A percentile compares a stretch with the other conserved stretches of the same genome.
Conservation (phyloP, 1,140 invertebrate species). For the Lethrus apterus region DNA sequence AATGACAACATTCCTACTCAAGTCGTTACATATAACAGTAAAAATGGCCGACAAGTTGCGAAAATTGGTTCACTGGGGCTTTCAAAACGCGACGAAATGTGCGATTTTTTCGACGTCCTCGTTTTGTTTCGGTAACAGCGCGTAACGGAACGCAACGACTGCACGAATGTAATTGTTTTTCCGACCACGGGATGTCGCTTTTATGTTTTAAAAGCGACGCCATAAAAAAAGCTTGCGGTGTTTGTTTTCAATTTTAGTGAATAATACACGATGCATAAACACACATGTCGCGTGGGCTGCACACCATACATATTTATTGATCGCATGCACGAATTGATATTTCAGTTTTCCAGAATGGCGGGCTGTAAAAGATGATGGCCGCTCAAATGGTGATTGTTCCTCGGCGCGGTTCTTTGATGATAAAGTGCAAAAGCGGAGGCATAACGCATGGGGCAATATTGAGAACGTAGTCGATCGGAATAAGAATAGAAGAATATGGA, state of each 20-base stretch:
- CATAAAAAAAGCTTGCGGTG: neutral
- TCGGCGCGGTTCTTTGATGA: constrained; percentile 23
- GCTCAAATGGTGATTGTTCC: constrained; percentile 28
- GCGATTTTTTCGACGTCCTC: neutral
- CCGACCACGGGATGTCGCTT: neutral
- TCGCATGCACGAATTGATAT: constrained; percentile 10
- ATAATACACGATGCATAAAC: neutral
- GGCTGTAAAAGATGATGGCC: constrained; percentile 13
- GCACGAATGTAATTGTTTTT: constrained; percentile 4
- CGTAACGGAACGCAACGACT: neutral
- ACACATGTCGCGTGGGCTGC: neutral
- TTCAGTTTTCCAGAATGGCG: constrained; percentile 5
- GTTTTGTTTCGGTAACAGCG: neutral
- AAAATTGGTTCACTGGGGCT: no score
- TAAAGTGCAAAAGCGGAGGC: constrained; percentile 25
- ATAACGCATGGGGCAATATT: constrained; percentile 30
- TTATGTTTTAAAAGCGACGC: neutral
- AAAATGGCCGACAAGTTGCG: no score
- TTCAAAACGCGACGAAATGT: neutral
- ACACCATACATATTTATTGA: neutral
- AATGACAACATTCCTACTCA: no score
- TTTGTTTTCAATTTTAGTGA: constrained; percentile 1
- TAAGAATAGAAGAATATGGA: constrained; percentile 30
- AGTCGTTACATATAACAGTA: no score
- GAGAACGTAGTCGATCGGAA: constrained; percentile 30